Evolutionary conservation across 1,140 invertebrate genomes (phyloP).

Genomic region (Macrotrachela quadricornifera): DNA sequence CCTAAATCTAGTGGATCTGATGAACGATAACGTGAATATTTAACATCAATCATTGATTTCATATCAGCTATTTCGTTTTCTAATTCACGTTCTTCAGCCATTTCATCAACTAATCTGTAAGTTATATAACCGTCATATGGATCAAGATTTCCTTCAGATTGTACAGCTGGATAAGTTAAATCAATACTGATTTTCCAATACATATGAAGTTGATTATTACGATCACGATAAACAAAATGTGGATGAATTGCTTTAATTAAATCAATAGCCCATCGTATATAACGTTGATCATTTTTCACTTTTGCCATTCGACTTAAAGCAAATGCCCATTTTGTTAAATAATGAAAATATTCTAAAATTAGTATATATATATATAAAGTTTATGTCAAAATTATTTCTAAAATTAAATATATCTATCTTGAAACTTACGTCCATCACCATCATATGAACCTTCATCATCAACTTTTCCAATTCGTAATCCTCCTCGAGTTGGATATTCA

Average conservation of each 20-base stretch:
- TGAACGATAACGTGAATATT: constrained; percentile 1
- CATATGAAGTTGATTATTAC: background rate
- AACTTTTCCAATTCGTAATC: constrained; percentile 6
- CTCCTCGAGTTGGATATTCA: background rate
- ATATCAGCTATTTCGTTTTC: constrained; percentile 3
- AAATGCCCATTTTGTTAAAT: constrained; percentile 11
- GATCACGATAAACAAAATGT: constrained; percentile 3
- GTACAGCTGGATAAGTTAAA: background rate
- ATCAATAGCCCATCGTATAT: background rate
- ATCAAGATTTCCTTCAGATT: background rate
- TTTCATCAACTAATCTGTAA: constrained; percentile 2
- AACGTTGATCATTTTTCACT: background rate
- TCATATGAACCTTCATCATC: background rate
- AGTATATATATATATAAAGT: too few species aligned
- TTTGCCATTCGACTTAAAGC: constrained; percentile 7
- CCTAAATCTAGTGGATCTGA: constrained; percentile 1
- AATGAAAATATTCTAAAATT: constrained; percentile 12
- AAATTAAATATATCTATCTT: too few species aligned
- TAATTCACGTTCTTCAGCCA: background rate
- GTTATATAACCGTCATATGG: constrained; percentile 8
- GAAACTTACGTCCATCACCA: constrained; percentile 10
- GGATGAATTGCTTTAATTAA: constrained; percentile 6
- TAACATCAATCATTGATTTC: background rate
- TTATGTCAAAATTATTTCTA: too few species aligned
- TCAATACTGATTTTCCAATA: constrained; percentile 11